Percentiles rank a stretch among this genome's conserved stretches.
phyloP scores from a whole-genome alignment of 2,113 vertebrate species.

The Serranochromis macrocephalus region DNA sequence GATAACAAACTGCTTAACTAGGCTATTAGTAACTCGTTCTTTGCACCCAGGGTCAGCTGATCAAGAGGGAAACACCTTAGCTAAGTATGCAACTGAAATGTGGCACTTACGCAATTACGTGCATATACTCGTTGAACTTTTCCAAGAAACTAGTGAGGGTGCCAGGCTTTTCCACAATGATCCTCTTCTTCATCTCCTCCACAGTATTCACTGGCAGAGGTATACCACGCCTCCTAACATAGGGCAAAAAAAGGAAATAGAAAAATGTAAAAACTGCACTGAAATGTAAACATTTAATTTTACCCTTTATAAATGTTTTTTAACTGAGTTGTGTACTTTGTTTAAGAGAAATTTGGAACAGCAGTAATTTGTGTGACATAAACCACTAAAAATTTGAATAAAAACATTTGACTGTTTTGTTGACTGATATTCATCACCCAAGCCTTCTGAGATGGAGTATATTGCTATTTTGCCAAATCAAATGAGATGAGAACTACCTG shows the following conservation, averaged over 20 bases:
- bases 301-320: background rate
- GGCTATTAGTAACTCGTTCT: background rate
- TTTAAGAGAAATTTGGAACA: background rate
- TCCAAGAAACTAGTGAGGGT: slow-evolving; percentile 76
- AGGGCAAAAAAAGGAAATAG: background rate
- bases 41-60: background rate
- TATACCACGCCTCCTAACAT: slow-evolving; percentile 78
- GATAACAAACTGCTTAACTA: background rate
- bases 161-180: slow-evolving; percentile 66
- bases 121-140: slow-evolving; percentile 89
- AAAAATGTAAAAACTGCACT: background rate
- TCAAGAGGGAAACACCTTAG: background rate
- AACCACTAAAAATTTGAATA: background rate
- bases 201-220: slow-evolving; percentile 54
- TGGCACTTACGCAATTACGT: slow-evolving; percentile 81
- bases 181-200: slow-evolving; percentile 56
- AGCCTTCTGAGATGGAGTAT: accelerated
- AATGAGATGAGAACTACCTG: background rate
- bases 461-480: background rate
- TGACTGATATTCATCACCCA: background rate
- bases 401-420: background rate
- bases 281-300: background rate
- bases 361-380: background rate
- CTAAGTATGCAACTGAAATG: background rate
- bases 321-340: background rate